These are phyloP conservation scores for Hylyphantes graminicola DNA, from an alignment of 1,140 invertebrate species.

Conservation along the genomic window DNA sequence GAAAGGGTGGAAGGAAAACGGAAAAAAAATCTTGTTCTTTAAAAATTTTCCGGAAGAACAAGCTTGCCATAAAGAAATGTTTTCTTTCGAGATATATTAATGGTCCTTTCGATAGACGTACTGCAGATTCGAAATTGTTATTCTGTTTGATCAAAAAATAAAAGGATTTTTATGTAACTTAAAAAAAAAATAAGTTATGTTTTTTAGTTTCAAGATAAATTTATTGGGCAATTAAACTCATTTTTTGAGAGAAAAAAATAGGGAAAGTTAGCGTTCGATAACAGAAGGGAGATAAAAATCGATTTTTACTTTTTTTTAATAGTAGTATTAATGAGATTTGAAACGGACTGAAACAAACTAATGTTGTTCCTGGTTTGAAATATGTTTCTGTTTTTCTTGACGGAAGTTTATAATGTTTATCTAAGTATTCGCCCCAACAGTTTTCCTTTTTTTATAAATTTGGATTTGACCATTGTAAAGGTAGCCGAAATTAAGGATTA, in stretches of 20 bases:
- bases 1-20: background rate
- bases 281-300: no score
- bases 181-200: no score
- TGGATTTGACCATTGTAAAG: no score
- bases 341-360: no score
- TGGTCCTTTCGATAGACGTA: slow-evolving; percentile 40
- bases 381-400: no score
- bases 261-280: background rate
- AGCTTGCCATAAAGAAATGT: background rate
- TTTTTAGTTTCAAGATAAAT: background rate
- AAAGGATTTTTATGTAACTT: slow-evolving; percentile 7
- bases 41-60: background rate
- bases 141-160: slow-evolving; percentile 37
- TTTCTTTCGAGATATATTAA: slow-evolving; percentile 20
- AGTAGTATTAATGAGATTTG: no score
- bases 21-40: background rate
- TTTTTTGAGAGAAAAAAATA: background rate
- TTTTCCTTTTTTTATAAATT: no score
- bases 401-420: no score
- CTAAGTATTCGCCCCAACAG: no score
- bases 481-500: no score
- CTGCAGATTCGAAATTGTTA: slow-evolving; percentile 14
- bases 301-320: no score
- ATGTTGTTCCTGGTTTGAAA: no score
- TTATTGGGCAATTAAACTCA: slow-evolving; percentile 18